Evolutionary conservation across 1,140 invertebrate genomes (phyloP).

Genomic region (Riptortus pedestris): DNA sequence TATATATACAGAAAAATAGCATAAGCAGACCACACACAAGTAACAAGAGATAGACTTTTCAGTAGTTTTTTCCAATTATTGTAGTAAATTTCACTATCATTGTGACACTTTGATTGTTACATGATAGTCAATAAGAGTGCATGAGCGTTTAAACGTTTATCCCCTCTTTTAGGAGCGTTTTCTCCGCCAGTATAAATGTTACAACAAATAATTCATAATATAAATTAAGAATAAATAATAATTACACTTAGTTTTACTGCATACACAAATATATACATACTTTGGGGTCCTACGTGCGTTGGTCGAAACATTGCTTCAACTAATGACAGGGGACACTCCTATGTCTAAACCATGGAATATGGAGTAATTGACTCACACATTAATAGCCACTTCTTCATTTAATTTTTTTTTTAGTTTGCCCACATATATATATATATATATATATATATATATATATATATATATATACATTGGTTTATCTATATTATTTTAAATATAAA

Average conservation of each 20-base stretch:
- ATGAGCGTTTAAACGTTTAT: slow-evolving; percentile 3
- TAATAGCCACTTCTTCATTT: neutral
- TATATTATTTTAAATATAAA: too few species aligned
- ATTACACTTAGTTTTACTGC: too few species aligned
- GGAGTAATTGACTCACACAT: slow-evolving; percentile 10
- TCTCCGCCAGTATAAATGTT: too few species aligned
- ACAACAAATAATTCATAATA: too few species aligned
- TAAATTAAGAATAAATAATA: too few species aligned
- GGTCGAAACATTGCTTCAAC: slow-evolving; percentile 25
- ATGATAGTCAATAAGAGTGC: slow-evolving; percentile 10
- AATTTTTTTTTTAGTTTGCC: neutral
- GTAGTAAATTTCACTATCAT: neutral
- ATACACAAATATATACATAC: slow-evolving; percentile 6
- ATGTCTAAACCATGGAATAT: neutral
- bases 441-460: too few species aligned
- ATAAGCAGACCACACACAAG: slow-evolving; percentile 5
- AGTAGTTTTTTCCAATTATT: neutral
- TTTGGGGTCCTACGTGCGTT: slow-evolving; percentile 22
- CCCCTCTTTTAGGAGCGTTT: slow-evolving; percentile 1
- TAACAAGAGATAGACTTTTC: neutral
- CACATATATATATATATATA: too few species aligned
- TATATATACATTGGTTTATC: too few species aligned
- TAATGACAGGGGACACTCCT: slow-evolving; percentile 16
- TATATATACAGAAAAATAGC: neutral
- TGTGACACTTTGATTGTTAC: neutral